Evolutionary conservation across 2,113 vertebrate species (phyloP).

Genomic region (Piaya cayana): DNA sequence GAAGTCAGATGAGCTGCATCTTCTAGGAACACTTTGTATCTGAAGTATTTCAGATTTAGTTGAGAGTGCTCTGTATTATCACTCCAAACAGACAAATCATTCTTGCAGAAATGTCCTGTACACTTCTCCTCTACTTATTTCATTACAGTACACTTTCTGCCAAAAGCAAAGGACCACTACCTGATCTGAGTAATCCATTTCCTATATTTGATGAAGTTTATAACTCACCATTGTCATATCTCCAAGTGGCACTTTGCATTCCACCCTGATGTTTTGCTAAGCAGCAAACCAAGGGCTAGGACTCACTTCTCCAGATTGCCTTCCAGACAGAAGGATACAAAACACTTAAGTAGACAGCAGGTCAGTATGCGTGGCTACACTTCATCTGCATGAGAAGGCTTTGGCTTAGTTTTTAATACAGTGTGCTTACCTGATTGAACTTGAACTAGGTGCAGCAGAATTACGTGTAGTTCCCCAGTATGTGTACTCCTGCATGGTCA

Average conservation of each 20-base stretch:
- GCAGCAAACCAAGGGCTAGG: neutral
- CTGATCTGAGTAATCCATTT: neutral
- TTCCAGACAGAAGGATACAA: neutral
- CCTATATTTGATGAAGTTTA: neutral
- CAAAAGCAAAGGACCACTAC: neutral
- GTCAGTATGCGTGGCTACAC: neutral
- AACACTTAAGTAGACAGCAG: neutral
- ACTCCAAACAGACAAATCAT: neutral
- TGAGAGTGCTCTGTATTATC: neutral
- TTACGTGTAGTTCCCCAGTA: neutral
- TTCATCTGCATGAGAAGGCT: neutral
- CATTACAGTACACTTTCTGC: neutral
- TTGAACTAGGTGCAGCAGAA: neutral
- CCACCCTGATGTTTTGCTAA: neutral
- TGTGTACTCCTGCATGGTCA: neutral
- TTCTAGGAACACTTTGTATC: neutral
- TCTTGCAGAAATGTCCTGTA: neutral
- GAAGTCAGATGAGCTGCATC: neutral
- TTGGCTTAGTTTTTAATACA: neutral
- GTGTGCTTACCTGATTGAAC: neutral
- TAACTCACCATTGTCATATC: neutral
- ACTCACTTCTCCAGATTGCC: neutral
- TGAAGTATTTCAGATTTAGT: constrained; percentile 3
- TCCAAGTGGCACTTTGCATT: constrained; percentile 52
- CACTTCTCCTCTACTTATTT: neutral